These are phyloP conservation scores for Rana temporaria DNA, from an alignment of 2,113 vertebrate species.

Conservation along the genomic window DNA sequence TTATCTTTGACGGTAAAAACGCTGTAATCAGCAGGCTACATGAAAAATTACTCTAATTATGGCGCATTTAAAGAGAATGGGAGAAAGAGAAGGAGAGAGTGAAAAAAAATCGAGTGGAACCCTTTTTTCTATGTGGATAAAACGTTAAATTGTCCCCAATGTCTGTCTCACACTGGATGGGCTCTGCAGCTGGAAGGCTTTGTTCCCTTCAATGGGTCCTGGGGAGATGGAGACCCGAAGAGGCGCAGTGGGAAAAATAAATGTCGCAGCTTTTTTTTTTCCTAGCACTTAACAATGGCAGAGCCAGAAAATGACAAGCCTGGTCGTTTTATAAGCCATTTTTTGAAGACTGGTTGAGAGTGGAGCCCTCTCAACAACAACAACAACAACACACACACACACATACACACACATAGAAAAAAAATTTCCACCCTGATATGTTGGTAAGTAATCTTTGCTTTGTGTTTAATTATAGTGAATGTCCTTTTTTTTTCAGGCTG, in stretches of 20 bases:
- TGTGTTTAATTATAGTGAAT: conserved; percentile 87
- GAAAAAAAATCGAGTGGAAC: conserved; percentile 82
- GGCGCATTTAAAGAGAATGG: conserved; percentile 99
- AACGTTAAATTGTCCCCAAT: conserved; percentile 99
- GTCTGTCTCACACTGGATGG: conserved; percentile 99
- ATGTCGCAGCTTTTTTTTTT: conserved; percentile 86
- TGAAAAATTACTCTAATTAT: conserved; percentile 99
- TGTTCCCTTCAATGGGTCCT: conserved; percentile 96
- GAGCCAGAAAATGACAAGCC: conserved; percentile 96
- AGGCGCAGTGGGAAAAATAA: conserved; percentile 92
- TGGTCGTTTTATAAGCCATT: conserved; percentile 84
- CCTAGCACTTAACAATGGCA: conserved; percentile 97
- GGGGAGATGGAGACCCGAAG: conserved; percentile 97
- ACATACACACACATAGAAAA: background rate
- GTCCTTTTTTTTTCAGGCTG: conserved; percentile 80
- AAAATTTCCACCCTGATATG: conserved; percentile 75
- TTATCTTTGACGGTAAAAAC: conserved; percentile 99
- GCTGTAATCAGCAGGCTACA: conserved; percentile 99
- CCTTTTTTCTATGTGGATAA: conserved; percentile 89
- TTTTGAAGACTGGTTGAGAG: conserved; percentile 84
- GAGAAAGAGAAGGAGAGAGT: too few relatives aligned
- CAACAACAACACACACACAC: too few relatives aligned
- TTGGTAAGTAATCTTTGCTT: conserved; percentile 98
- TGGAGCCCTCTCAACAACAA: conserved; percentile 81
- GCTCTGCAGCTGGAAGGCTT: conserved; percentile 98